phyloP scores from a whole-genome alignment of 2,888 invertebrate species.

The Calameuta pallipes region DNA sequence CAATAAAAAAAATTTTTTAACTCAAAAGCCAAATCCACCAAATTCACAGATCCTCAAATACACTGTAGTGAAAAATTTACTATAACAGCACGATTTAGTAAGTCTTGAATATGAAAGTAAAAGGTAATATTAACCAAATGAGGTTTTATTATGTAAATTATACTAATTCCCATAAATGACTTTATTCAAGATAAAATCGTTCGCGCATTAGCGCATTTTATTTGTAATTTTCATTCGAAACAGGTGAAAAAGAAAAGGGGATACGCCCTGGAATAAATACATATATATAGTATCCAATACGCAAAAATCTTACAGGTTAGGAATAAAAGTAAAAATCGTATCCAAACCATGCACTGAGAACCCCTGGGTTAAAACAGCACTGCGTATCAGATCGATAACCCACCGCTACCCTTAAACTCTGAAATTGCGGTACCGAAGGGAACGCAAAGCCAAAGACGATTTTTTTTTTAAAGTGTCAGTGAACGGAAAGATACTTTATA shows the following conservation, averaged over 20 bases:
- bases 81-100: no score
- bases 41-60: neutral
- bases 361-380: slow-evolving; percentile 55
- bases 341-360: slow-evolving; percentile 38
- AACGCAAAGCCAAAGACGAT: slow-evolving; percentile 17
- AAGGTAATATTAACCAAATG: slow-evolving; percentile 7
- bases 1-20: neutral
- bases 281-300: neutral
- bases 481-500: no score
- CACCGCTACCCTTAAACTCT: slow-evolving; percentile 53
- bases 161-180: neutral
- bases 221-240: neutral
- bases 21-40: neutral
- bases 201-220: neutral
- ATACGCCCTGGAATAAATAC: neutral
- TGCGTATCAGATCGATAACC: slow-evolving; percentile 58
- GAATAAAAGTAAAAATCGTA: neutral
- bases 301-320: neutral
- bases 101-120: neutral
- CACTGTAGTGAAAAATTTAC: no score
- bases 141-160: neutral
- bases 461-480: neutral
- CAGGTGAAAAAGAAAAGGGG: neutral
- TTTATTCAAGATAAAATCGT: neutral
- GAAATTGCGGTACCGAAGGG: slow-evolving; percentile 48